A percentile compares a stretch with the other conserved stretches of the same genome.
These are phyloP conservation scores for Xylota segnis DNA, from an alignment of 2,888 invertebrate genomes.

Conservation along the genomic window DNA sequence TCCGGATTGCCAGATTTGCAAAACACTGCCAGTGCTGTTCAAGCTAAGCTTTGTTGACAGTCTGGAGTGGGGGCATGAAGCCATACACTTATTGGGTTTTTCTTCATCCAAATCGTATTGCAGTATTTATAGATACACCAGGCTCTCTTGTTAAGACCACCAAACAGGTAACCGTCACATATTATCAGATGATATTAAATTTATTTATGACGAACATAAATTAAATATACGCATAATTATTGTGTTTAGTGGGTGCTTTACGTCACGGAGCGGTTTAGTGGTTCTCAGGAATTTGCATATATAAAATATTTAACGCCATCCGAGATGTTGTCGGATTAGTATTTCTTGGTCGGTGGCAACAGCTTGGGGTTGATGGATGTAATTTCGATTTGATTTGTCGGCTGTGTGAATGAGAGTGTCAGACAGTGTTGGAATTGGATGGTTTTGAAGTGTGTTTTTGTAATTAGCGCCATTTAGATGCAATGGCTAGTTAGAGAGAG, in stretches of 20 bases:
- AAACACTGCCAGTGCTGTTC: not conserved
- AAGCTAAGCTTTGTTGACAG: not conserved
- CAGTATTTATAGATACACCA: not conserved
- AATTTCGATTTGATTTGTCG: constrained; percentile 7
- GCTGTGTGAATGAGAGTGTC: constrained; percentile 28
- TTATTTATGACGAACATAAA: constrained; percentile 3
- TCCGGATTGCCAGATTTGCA: constrained; percentile 25
- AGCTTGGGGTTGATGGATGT: not conserved
- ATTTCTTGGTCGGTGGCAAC: not conserved
- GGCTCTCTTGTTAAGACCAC: not conserved
- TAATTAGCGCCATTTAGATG: constrained; percentile 10
- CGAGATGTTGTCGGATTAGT: not conserved
- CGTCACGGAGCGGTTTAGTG: constrained; percentile 12
- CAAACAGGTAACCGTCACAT: not conserved
- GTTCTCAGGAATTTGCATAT: constrained; percentile 2
- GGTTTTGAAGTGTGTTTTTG: constrained; percentile 19
- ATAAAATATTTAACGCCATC: constrained; percentile 14
- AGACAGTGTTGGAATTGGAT: constrained; percentile 9
- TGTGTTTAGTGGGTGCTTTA: constrained; percentile 1
- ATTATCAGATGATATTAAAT: not conserved
- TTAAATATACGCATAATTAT: not conserved
- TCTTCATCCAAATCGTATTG: constrained; percentile 6
- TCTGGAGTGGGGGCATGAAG: not conserved
- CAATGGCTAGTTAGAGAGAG: constrained; percentile 13
- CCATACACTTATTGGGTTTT: not conserved